Percentiles rank a stretch among this genome's conserved stretches.
These are phyloP conservation scores for Leptopilina boulardi DNA, from an alignment of 1,140 invertebrate species.

Conservation along the genomic window DNA sequence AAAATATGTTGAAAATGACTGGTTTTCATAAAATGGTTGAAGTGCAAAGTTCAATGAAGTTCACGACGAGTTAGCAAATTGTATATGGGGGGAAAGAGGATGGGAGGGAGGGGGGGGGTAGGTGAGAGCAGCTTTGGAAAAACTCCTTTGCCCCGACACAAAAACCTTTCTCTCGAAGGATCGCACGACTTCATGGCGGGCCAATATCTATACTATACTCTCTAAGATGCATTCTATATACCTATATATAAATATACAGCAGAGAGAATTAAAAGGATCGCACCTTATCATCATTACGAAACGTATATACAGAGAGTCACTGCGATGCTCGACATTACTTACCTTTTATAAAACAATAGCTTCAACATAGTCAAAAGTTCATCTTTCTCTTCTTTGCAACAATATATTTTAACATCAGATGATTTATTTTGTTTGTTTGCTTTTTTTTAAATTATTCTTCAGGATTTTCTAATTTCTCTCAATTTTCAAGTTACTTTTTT, in stretches of 20 bases:
- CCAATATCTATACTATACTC: background rate
- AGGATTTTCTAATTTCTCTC: no score
- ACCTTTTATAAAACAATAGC: constrained; percentile 17
- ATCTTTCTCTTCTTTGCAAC: background rate
- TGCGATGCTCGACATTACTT: constrained; percentile 17
- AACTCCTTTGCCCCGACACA: constrained; percentile 16
- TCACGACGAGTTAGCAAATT: constrained; percentile 17
- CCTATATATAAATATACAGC: background rate
- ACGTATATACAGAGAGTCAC: background rate
- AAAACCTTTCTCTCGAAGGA: constrained; percentile 30
- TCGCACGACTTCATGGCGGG: background rate
- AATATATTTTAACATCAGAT: background rate
- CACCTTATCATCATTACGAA: constrained; percentile 15
- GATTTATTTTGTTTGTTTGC: background rate
- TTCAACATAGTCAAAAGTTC: constrained; percentile 9
- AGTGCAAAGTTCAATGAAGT: background rate
- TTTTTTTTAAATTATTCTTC: background rate
- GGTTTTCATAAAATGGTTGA: background rate
- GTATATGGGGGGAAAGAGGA: background rate
- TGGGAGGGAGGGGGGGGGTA: background rate
- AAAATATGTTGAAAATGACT: no score
- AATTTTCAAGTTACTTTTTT: no score
- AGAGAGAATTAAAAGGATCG: constrained; percentile 13
- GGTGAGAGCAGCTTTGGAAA: constrained; percentile 3
- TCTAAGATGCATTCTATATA: background rate